phyloP scores from a whole-genome alignment of 2,797 vertebrate genomes.

The Peromyscus melanophrys region DNA sequence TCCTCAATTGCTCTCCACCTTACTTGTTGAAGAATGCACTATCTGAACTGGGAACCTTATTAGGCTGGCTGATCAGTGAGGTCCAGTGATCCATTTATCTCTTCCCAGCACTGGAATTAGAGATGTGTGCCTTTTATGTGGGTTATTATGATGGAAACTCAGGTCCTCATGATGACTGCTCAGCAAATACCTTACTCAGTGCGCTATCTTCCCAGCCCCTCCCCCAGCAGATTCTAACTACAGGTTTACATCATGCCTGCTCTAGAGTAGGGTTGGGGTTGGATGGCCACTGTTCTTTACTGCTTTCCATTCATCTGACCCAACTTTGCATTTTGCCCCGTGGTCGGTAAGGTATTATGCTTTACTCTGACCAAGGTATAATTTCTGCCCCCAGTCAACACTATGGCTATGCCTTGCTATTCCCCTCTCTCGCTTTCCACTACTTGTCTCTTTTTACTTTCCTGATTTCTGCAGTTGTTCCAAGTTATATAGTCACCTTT shows the following conservation, averaged over 20 bases:
- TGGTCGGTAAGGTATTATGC: background rate
- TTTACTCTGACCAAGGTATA: background rate
- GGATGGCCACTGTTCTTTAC: too few species aligned
- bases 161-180: background rate
- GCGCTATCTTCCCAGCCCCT: background rate
- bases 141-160: background rate
- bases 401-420: background rate
- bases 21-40: background rate
- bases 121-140: background rate
- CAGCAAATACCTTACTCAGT: background rate
- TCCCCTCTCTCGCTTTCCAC: background rate
- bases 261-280: background rate
- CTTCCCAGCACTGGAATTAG: background rate
- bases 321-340: background rate
- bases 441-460: too few species aligned
- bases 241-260: background rate
- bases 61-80: background rate
- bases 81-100: background rate
- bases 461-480: background rate
- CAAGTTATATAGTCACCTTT: background rate
- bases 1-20: background rate
- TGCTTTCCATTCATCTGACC: background rate
- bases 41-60: background rate
- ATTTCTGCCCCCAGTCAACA: background rate
- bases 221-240: background rate